Conservation (phyloP, 2,797 vertebrate species). For the Serranus cabrilla region DNA sequence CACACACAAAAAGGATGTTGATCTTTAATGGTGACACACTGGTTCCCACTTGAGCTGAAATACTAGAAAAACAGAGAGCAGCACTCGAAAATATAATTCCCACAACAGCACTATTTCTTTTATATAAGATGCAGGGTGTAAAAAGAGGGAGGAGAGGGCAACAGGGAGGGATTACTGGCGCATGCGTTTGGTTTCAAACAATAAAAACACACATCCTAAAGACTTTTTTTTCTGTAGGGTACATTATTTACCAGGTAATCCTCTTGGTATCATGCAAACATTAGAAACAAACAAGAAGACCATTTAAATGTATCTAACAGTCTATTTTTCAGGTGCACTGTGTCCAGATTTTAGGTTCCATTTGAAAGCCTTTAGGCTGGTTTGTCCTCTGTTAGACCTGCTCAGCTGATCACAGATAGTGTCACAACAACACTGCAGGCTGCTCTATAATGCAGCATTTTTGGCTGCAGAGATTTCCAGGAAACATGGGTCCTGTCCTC, state of each 20-base stretch:
- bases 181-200: constrained; percentile 15
- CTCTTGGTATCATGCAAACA: not conserved
- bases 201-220: constrained; percentile 17
- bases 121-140: constrained; percentile 18
- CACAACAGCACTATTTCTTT: constrained; percentile 27
- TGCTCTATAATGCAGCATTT: constrained; percentile 1
- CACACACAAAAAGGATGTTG: constrained; percentile 31
- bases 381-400: not conserved
- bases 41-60: constrained; percentile 48
- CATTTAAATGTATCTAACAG: not conserved
- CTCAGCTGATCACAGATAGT: not conserved
- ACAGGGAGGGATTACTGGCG: not conserved
- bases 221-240: not conserved
- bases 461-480: constrained; percentile 3
- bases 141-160: constrained; percentile 1
- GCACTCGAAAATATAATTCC: constrained; percentile 33
- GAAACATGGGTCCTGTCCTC: not conserved
- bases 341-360: constrained; percentile 1
- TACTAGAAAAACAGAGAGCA: constrained; percentile 36
- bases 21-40: constrained; percentile 30
- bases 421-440: not conserved
- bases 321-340: not conserved
- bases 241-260: not conserved
- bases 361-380: not conserved
- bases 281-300: not conserved